Evolutionary conservation across 1,140 invertebrate genomes (phyloP).

Genomic region (Cecropterus lyciades): DNA sequence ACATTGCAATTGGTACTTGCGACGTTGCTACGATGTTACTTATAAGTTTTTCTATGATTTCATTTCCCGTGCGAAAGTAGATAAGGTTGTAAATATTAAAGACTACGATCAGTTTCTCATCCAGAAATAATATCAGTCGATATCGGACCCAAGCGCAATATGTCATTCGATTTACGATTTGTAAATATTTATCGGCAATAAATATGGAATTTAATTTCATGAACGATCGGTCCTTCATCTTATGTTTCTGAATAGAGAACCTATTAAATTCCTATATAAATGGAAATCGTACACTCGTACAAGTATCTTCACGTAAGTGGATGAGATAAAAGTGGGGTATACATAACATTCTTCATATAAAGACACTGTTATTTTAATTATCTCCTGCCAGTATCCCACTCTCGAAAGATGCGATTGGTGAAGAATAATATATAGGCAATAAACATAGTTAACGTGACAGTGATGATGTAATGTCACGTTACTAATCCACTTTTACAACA

Average conservation of each 20-base stretch:
- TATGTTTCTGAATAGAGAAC: constrained; percentile 41
- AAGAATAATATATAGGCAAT: constrained; percentile 15
- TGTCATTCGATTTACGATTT: constrained; percentile 58
- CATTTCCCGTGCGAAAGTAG: too few species aligned
- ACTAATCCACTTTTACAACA: constrained; percentile 25
- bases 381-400: too few species aligned
- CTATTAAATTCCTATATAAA: constrained; percentile 48
- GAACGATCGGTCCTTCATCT: constrained; percentile 26
- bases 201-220: constrained; percentile 58
- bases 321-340: too few species aligned
- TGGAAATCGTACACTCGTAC: constrained; percentile 21
- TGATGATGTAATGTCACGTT: constrained; percentile 17
- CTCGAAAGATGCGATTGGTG: neutral
- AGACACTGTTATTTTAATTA: too few species aligned
- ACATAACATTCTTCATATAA: too few species aligned
- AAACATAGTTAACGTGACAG: constrained; percentile 15
- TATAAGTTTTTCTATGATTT: too few species aligned
- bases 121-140: neutral
- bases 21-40: too few species aligned
- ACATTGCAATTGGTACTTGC: too few species aligned
- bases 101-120: too few species aligned
- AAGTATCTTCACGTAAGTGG: constrained; percentile 12
- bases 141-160: constrained; percentile 21
- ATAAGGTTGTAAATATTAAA: too few species aligned
- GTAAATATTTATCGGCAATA: constrained; percentile 65